These are phyloP conservation scores for Tenthredo livida DNA, from an alignment of 2,888 invertebrate species.

Conservation along the genomic window DNA sequence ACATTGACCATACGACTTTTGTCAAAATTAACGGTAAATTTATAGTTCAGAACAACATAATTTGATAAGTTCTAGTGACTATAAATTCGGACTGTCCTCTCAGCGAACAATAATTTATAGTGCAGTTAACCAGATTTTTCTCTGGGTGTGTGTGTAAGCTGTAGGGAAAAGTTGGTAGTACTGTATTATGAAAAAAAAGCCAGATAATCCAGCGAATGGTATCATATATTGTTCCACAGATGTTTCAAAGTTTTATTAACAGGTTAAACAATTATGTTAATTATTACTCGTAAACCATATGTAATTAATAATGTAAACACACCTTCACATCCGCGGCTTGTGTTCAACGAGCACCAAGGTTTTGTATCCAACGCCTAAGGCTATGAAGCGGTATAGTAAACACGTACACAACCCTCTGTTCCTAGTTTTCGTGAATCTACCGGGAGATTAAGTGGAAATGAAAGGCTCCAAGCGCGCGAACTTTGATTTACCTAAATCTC, in stretches of 20 bases:
- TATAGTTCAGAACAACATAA: too few relatives aligned
- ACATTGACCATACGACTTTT: too few relatives aligned
- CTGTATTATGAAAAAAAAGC: neutral
- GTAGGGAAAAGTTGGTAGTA: neutral
- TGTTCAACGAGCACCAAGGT: slow-evolving; percentile 21
- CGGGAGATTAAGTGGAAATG: too few relatives aligned
- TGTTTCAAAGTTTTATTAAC: neutral
- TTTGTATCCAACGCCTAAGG: neutral
- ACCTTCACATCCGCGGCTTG: neutral
- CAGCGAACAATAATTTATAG: too few relatives aligned
- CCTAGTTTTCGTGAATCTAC: neutral
- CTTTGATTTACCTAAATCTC: too few relatives aligned
- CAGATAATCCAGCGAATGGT: neutral
- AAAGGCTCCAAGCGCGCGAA: too few relatives aligned
- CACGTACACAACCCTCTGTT: neutral
- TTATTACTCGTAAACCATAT: neutral
- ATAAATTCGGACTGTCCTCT: too few relatives aligned
- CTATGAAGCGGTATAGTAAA: neutral
- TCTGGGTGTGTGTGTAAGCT: neutral
- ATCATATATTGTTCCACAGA: neutral
- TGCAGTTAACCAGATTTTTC: too few relatives aligned
- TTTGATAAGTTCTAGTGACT: too few relatives aligned
- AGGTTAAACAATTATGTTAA: neutral
- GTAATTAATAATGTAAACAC: slow-evolving; percentile 8
- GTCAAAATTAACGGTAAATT: too few relatives aligned